A percentile compares a stretch with the other conserved stretches of the same genome.
Evolutionary conservation across 2,888 invertebrate genomes (phyloP).

Genomic region (Dasysyrphus tricinctus): DNA sequence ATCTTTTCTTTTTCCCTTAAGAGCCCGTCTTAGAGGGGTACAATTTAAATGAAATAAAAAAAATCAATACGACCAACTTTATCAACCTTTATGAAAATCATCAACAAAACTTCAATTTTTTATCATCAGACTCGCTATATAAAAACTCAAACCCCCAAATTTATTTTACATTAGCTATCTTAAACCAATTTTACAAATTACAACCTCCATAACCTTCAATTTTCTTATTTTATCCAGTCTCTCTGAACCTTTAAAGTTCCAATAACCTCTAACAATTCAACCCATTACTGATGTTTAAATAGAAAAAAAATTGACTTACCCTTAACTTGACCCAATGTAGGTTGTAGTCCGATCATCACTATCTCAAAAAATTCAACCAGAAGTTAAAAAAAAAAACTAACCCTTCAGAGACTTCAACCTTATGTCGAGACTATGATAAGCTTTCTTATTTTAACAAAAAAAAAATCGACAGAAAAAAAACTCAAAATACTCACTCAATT

Average conservation of each 20-base stretch:
- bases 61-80: too few relatives aligned
- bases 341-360: conserved; percentile 6
- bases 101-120: not conserved
- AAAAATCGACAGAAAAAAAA: conserved; percentile 47
- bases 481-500: conserved; percentile 79
- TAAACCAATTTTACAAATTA: conserved; percentile 49
- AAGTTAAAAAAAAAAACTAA: conserved; percentile 10
- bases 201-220: conserved; percentile 1
- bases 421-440: conserved; percentile 77
- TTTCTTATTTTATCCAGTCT: conserved; percentile 43
- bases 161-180: conserved; percentile 40
- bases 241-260: conserved; percentile 30
- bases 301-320: conserved; percentile 48
- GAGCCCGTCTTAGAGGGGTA: too few relatives aligned
- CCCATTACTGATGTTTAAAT: conserved; percentile 32
- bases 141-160: not conserved
- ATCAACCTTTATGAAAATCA: not conserved
- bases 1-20: too few relatives aligned
- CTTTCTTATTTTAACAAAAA: conserved; percentile 45
- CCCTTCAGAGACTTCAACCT: conserved; percentile 38
- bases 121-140: not conserved
- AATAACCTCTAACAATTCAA: conserved; percentile 37
- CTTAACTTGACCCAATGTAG: conserved; percentile 28
- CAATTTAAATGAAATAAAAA: too few relatives aligned
- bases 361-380: conserved; percentile 28